Percentiles rank a stretch among this genome's conserved stretches.
Evolutionary conservation across 2,113 vertebrate genomes (phyloP).

Genomic region (Stictonetta naevosa): DNA sequence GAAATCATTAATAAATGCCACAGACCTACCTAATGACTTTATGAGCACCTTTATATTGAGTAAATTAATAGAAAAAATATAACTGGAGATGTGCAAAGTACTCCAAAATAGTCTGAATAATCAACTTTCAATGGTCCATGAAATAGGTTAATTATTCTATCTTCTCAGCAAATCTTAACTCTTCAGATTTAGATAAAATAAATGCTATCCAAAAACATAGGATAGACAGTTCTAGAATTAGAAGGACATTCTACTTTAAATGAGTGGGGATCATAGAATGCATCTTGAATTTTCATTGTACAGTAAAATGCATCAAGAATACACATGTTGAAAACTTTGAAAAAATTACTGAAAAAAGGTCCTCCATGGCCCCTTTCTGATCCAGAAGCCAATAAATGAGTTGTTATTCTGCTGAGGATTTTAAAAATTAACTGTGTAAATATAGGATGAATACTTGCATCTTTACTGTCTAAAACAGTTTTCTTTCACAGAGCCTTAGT

Average conservation of each 20-base stretch:
- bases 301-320: neutral
- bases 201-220: neutral
- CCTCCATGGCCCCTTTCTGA: neutral
- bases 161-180: slow-evolving; percentile 14
- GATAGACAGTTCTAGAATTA: slow-evolving; percentile 12
- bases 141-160: slow-evolving; percentile 53
- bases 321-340: neutral
- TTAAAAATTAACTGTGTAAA: slow-evolving; percentile 6
- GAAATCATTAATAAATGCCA: neutral
- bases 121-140: slow-evolving; percentile 13
- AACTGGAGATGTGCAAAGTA: neutral
- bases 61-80: neutral
- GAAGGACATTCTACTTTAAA: neutral
- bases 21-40: neutral
- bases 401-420: neutral
- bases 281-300: neutral
- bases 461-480: neutral
- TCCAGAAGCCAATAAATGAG: neutral
- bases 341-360: accelerated
- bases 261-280: neutral
- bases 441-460: neutral
- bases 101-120: slow-evolving; percentile 40
- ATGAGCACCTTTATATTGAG: neutral
- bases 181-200: slow-evolving; percentile 46
- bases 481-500: neutral